These are phyloP conservation scores for Chirona hameri DNA, from an alignment of 2,888 invertebrate species.

Conservation along the genomic window DNA sequence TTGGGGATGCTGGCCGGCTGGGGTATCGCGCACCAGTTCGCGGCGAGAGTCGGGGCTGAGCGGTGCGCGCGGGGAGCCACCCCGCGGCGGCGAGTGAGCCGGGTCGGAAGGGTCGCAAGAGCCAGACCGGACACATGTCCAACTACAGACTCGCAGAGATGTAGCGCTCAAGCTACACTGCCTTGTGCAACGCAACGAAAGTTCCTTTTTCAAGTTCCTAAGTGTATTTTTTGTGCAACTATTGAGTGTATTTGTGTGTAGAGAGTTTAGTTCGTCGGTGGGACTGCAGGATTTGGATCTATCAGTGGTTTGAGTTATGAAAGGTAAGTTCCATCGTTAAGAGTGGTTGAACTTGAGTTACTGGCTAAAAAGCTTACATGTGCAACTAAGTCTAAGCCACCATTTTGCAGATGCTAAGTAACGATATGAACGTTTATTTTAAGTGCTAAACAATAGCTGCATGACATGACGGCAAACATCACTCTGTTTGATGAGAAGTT, in stretches of 20 bases:
- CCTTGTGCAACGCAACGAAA: slow-evolving; percentile 24
- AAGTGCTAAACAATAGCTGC: too few species aligned
- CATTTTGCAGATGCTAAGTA: too few species aligned
- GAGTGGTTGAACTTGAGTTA: too few species aligned
- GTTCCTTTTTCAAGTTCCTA: slow-evolving; percentile 9
- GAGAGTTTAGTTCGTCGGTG: not conserved
- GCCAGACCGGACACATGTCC: not conserved
- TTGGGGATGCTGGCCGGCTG: not conserved
- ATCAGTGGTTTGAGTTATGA: not conserved
- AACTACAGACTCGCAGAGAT: not conserved
- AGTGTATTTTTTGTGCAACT: not conserved
- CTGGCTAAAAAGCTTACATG: too few species aligned
- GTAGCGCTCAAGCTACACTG: not conserved
- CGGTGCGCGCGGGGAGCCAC: not conserved
- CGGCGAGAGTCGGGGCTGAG: not conserved
- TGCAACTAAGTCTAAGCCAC: too few species aligned
- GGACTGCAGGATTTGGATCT: not conserved
- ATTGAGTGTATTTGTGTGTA: not conserved
- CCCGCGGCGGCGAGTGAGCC: not conserved
- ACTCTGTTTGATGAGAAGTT: too few species aligned
- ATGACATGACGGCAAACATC: too few species aligned
- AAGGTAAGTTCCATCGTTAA: not conserved
- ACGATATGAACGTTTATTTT: too few species aligned
- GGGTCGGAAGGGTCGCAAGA: not conserved
- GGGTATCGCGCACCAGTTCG: not conserved